Conservation (phyloP, 2,797 vertebrate genomes). For the Argya squamiceps region DNA sequence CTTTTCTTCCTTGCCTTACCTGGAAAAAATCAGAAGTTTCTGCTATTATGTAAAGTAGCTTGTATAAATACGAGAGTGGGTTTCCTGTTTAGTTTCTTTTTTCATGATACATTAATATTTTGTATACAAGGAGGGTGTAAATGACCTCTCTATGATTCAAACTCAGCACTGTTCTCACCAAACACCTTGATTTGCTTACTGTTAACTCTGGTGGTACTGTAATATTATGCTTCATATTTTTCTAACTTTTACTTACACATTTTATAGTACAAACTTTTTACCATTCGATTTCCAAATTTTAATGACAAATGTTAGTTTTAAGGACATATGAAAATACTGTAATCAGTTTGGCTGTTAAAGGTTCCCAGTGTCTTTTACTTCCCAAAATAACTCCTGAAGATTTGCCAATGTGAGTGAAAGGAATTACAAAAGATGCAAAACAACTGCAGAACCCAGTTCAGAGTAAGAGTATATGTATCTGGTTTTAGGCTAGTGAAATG, state of each 20-base stretch:
- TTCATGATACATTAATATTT: not conserved
- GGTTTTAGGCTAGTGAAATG: not conserved
- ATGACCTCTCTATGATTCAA: not conserved
- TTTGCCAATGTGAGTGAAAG: not conserved
- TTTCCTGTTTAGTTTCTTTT: not conserved
- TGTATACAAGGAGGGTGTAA: not conserved
- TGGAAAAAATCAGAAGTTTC: not conserved
- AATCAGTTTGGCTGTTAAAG: not conserved
- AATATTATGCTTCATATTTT: not conserved
- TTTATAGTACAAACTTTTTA: not conserved
- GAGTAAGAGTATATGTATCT: not conserved
- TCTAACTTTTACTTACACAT: not conserved
- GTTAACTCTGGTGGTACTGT: not conserved
- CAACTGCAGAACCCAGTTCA: not conserved
- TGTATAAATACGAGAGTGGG: not conserved
- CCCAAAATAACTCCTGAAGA: not conserved
- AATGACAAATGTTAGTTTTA: not conserved
- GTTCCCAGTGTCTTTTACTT: not conserved
- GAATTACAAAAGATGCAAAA: not conserved
- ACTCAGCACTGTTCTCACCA: not conserved
- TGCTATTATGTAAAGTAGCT: not conserved
- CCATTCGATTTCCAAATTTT: not conserved
- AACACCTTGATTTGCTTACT: not conserved
- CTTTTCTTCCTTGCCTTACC: not conserved
- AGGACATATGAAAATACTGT: not conserved